Conservation (phyloP, 2,888 invertebrate species). For the Tachina fera region DNA sequence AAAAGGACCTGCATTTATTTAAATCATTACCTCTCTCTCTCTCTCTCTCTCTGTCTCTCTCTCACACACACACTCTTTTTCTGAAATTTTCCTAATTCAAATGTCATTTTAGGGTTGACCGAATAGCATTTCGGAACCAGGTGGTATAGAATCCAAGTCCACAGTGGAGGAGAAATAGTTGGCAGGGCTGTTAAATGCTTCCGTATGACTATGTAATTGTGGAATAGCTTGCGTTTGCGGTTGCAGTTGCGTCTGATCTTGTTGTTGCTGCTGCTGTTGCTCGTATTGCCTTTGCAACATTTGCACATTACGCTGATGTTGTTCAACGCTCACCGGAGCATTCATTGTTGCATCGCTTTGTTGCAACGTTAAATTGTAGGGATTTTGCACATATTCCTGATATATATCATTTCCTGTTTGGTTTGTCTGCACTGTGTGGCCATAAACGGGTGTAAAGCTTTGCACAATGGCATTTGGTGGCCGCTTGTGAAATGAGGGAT, state of each 20-base stretch:
- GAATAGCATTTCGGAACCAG: constrained; percentile 87
- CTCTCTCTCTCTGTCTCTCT: too few relatives aligned
- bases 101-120: constrained; percentile 79
- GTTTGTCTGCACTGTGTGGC: constrained; percentile 62
- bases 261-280: constrained; percentile 73
- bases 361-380: constrained; percentile 82
- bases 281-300: constrained; percentile 76
- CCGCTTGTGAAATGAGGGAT: constrained; percentile 79
- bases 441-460: constrained; percentile 80
- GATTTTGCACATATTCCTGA: constrained; percentile 82
- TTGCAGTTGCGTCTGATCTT: constrained; percentile 29
- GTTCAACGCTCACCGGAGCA: constrained; percentile 44
- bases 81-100: background rate
- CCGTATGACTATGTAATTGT: constrained; percentile 80
- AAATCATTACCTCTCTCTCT: background rate
- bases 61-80: too few relatives aligned
- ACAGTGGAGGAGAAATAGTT: constrained; percentile 86
- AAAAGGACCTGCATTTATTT: constrained; percentile 26
- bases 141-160: constrained; percentile 84
- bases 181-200: constrained; percentile 83
- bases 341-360: constrained; percentile 74
- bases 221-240: constrained; percentile 72
- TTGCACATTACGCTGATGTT: constrained; percentile 67
- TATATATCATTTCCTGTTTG: constrained; percentile 79
- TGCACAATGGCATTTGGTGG: constrained; percentile 80